A percentile compares a stretch with the other conserved stretches of the same genome.
These are phyloP conservation scores for Leptopilina drosophilae DNA, from an alignment of 2,888 invertebrate genomes.

Conservation along the genomic window DNA sequence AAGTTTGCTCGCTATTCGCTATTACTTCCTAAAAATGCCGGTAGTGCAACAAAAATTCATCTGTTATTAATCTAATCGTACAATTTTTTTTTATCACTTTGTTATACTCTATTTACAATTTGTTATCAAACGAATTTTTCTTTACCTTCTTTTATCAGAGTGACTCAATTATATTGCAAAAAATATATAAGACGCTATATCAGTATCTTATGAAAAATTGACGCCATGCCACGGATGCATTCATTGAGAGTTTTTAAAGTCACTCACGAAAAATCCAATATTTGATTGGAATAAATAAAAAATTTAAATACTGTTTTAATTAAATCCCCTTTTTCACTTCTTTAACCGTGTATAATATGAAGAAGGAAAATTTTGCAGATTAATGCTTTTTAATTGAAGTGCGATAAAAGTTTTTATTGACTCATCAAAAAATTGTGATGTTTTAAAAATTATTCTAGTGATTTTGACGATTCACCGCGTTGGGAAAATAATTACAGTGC, in stretches of 20 bases:
- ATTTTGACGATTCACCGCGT: no score
- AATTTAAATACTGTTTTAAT: not conserved
- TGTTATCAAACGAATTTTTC: not conserved
- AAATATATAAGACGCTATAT: not conserved
- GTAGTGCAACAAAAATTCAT: constrained; percentile 1
- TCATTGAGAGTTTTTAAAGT: not conserved
- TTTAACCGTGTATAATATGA: not conserved
- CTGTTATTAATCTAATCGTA: no score
- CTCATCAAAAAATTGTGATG: not conserved
- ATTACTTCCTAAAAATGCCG: not conserved
- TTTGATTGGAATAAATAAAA: constrained; percentile 15
- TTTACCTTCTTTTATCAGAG: not conserved
- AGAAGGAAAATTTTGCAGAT: not conserved
- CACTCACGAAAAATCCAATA: not conserved
- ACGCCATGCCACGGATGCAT: constrained; percentile 34
- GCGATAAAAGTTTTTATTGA: no score
- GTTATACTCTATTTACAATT: no score
- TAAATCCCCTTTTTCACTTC: not conserved
- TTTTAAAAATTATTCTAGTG: no score
- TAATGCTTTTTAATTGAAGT: not conserved
- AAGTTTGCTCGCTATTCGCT: not conserved
- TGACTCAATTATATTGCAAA: no score
- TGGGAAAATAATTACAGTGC: no score
- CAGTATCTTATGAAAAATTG: constrained; percentile 1
- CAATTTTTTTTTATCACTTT: no score